phyloP scores from a whole-genome alignment of 2,113 vertebrate genomes.

The Rhabdomys dilectus region DNA sequence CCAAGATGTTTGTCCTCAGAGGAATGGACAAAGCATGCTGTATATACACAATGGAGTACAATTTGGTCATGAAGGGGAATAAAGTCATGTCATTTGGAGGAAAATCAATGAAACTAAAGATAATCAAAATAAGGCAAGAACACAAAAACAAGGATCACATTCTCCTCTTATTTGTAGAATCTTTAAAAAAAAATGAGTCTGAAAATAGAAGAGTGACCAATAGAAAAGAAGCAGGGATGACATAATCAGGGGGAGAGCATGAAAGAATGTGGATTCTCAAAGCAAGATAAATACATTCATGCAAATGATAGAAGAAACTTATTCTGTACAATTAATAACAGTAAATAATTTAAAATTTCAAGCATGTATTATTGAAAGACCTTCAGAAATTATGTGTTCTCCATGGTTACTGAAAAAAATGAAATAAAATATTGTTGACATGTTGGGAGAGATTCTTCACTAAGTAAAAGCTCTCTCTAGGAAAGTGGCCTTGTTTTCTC shows the following conservation, averaged over 20 bases:
- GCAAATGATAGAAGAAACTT: neutral
- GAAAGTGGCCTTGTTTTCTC: neutral
- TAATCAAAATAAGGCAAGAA: neutral
- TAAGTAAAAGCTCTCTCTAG: neutral
- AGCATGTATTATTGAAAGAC: neutral
- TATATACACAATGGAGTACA: neutral
- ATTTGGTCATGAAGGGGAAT: neutral
- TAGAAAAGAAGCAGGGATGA: neutral
- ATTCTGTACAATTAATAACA: neutral
- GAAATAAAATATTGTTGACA: constrained; percentile 26
- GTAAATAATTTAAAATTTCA: neutral
- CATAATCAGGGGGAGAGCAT: neutral
- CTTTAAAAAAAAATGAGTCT: neutral
- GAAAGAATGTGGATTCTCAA: neutral
- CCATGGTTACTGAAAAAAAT: neutral
- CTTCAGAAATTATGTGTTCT: constrained; percentile 23
- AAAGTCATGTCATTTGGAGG: neutral
- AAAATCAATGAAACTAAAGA: neutral
- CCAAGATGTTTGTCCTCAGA: no score
- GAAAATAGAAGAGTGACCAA: neutral
- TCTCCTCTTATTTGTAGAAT: neutral
- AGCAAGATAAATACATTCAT: neutral
- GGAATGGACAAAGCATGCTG: neutral
- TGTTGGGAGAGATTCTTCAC: neutral
- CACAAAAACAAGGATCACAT: neutral